These are phyloP conservation scores for Pogonomyrmex barbatus DNA, from an alignment of 1,140 invertebrate species.

Conservation along the genomic window DNA sequence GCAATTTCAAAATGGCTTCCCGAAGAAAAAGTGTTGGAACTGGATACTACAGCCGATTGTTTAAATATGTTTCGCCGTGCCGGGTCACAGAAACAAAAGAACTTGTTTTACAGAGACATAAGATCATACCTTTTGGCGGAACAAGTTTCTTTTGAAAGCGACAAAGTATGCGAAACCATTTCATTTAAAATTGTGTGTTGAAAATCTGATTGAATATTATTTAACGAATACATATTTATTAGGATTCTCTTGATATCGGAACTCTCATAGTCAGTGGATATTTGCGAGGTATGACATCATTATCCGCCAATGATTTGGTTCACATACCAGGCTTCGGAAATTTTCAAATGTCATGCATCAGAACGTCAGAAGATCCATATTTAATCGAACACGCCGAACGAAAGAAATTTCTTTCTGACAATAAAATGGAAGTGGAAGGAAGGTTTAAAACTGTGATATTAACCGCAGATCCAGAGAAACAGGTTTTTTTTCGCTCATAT, in stretches of 20 bases:
- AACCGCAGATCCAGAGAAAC: conserved; percentile 89
- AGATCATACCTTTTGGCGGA: conserved; percentile 94
- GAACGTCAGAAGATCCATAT: conserved; percentile 91
- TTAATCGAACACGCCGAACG: conserved; percentile 86
- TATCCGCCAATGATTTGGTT: conserved; percentile 95
- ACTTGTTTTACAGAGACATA: conserved; percentile 91
- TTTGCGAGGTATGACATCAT: conserved; percentile 90
- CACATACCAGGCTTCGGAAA: conserved; percentile 97
- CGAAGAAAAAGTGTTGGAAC: conserved; percentile 92
- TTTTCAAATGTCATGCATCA: conserved; percentile 95
- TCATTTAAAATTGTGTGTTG: conserved; percentile 31
- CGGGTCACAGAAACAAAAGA: conserved; percentile 92
- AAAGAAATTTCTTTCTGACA: conserved; percentile 63
- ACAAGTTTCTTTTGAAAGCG: conserved; percentile 87
- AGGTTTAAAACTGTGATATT: conserved; percentile 85
- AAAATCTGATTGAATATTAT: background rate
- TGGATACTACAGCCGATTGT: conserved; percentile 92
- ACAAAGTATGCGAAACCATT: conserved; percentile 69
- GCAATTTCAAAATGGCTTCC: conserved; percentile 92
- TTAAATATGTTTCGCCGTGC: conserved; percentile 92
- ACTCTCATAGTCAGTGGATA: conserved; percentile 95
- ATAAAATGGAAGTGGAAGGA: conserved; percentile 80
- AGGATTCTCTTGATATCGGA: conserved; percentile 86
- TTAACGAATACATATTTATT: conserved; percentile 31
- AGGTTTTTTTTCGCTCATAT: conserved; percentile 86